Conservation (phyloP, 2,888 invertebrate species). For the Diadegma fenestrale region DNA sequence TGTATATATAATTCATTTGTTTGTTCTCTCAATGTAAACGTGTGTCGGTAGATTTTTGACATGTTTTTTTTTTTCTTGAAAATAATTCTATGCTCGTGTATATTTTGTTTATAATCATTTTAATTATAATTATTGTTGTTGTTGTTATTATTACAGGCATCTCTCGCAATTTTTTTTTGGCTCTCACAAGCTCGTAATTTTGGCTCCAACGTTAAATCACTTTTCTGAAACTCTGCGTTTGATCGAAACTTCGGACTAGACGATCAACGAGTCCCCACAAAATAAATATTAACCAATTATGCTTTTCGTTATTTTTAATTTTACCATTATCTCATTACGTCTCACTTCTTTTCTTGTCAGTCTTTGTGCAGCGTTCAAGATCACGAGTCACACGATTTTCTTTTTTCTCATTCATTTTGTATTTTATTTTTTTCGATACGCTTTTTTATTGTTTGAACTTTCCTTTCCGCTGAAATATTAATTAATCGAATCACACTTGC, state of each 20-base stretch:
- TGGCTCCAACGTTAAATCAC: slow-evolving; percentile 76
- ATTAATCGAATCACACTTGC: slow-evolving; percentile 39
- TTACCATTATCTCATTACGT: slow-evolving; percentile 71
- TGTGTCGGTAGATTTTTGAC: slow-evolving; percentile 26
- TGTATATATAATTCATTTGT: slow-evolving; percentile 63
- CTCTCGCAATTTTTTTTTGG: slow-evolving; percentile 70
- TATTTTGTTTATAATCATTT: slow-evolving; percentile 40
- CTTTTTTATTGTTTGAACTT: slow-evolving; percentile 31
- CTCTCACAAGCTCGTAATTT: slow-evolving; percentile 70
- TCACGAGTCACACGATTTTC: slow-evolving; percentile 46
- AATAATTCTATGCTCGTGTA: slow-evolving; percentile 74
- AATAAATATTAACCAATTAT: slow-evolving; percentile 51
- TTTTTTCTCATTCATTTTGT: background rate
- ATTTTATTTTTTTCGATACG: slow-evolving; percentile 25
- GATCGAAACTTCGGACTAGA: slow-evolving; percentile 52
- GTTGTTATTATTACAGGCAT: slow-evolving; percentile 73
- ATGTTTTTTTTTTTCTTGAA: slow-evolving; percentile 71
- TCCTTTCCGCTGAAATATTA: slow-evolving; percentile 40
- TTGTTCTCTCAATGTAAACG: slow-evolving; percentile 58
- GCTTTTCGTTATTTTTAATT: slow-evolving; percentile 58
- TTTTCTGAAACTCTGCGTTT: slow-evolving; percentile 65
- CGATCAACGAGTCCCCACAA: slow-evolving; percentile 55
- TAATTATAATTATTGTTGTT: slow-evolving; percentile 34
- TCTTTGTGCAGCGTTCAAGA: slow-evolving; percentile 77
- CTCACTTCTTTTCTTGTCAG: slow-evolving; percentile 79